Evolutionary conservation across 2,797 vertebrate species (phyloP).

Genomic region (Parauchenoglanis punctatus): DNA sequence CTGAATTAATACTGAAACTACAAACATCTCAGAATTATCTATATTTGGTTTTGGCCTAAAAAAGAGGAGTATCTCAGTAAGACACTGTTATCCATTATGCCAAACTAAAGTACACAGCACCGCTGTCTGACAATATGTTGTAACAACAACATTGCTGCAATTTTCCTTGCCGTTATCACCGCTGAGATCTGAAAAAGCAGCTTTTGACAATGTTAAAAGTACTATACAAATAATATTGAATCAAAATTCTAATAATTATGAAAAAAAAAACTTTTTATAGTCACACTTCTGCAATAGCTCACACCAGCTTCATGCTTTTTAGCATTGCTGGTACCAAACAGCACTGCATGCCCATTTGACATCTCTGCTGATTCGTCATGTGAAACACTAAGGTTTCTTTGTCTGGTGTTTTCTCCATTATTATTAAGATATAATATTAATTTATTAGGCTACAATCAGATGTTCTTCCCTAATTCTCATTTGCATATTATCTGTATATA

Average conservation of each 20-base stretch:
- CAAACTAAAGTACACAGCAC: neutral
- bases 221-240: neutral
- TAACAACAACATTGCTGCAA: neutral
- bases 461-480: neutral
- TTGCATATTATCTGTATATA: neutral
- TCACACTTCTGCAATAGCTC: neutral
- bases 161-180: neutral
- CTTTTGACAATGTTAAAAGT: neutral
- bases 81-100: neutral
- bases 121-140: neutral
- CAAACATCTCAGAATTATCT: neutral
- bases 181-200: neutral
- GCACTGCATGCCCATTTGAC: neutral
- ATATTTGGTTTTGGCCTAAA: neutral
- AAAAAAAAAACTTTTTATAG: neutral
- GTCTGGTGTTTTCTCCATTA: neutral
- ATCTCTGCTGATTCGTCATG: neutral
- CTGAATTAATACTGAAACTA: neutral
- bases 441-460: neutral
- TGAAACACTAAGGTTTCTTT: neutral
- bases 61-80: neutral
- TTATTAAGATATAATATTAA: neutral
- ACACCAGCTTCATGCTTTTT: neutral
- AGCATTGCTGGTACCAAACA: neutral
- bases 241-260: neutral